Evolutionary conservation across 2,797 vertebrate species (phyloP).

Genomic region (Gorsachius magnificus): DNA sequence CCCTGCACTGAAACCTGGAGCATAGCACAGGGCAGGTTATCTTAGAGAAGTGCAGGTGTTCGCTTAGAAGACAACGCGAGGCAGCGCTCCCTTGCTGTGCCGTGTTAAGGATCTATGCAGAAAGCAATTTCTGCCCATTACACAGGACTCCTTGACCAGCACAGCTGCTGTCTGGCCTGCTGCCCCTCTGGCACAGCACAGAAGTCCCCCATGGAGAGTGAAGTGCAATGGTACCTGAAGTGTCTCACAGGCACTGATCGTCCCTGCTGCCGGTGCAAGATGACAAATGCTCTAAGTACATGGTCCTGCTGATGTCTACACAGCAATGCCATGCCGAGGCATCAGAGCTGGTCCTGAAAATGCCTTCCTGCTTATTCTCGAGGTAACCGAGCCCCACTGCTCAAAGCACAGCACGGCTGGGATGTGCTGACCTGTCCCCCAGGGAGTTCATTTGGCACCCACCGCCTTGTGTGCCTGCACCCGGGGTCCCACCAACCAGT

Average conservation of each 20-base stretch:
- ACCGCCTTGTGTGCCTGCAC: rapidly evolving
- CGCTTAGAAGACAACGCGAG: not conserved
- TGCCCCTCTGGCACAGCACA: not conserved
- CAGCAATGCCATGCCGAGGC: not conserved
- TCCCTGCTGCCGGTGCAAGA: not conserved
- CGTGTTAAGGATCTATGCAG: not conserved
- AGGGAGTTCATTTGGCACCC: not conserved
- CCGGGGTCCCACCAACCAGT: not conserved
- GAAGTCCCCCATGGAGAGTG: not conserved
- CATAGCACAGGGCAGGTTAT: not conserved
- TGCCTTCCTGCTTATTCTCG: not conserved
- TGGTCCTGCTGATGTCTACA: not conserved
- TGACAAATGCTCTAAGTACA: not conserved
- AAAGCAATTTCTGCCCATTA: not conserved
- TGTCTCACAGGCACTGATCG: not conserved
- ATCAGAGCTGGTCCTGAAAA: not conserved
- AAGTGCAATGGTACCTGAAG: not conserved
- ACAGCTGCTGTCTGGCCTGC: not conserved
- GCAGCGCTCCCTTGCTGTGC: not conserved
- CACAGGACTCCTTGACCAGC: not conserved
- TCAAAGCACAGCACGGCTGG: not conserved
- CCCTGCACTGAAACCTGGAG: not conserved
- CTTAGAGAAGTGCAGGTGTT: not conserved
- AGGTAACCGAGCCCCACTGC: not conserved
- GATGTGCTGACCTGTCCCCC: not conserved